Evolutionary conservation across 2,888 invertebrate species (phyloP).

Genomic region (Lasioglossum zephyrum): DNA sequence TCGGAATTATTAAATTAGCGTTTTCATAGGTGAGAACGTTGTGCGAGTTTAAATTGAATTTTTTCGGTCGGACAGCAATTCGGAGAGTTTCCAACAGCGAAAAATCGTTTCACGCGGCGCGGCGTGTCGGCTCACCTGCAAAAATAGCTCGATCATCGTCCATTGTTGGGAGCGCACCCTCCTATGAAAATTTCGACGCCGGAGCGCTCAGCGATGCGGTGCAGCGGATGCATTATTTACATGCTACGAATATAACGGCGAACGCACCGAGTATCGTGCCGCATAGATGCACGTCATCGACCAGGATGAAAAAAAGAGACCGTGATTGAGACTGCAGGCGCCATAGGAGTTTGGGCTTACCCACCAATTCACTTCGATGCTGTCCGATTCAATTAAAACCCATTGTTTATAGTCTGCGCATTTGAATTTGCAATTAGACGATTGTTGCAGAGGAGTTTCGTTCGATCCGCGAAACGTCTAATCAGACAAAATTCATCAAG

Average conservation of each 20-base stretch:
- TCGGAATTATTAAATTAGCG: background rate
- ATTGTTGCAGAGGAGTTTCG: background rate
- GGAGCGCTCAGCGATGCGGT: slow-evolving; percentile 50
- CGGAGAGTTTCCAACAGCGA: slow-evolving; percentile 45
- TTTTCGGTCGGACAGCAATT: slow-evolving; percentile 26
- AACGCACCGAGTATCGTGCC: slow-evolving; percentile 46
- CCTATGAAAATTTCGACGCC: slow-evolving; percentile 62
- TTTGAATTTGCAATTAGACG: slow-evolving; percentile 18
- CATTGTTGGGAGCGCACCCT: slow-evolving; percentile 60
- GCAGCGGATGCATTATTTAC: slow-evolving; percentile 63
- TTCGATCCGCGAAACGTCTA: background rate
- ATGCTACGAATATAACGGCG: slow-evolving; percentile 50
- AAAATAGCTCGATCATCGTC: slow-evolving; percentile 72
- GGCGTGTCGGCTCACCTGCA: slow-evolving; percentile 62
- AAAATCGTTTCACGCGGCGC: slow-evolving; percentile 50
- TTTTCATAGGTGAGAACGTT: background rate
- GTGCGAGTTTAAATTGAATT: slow-evolving; percentile 13
- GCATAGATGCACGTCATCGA: slow-evolving; percentile 71
- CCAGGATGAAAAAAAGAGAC: slow-evolving; percentile 40
- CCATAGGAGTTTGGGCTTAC: slow-evolving; percentile 25
- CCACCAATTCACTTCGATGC: slow-evolving; percentile 26
- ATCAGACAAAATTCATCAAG: background rate
- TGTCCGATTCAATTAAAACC: slow-evolving; percentile 39
- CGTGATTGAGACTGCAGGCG: slow-evolving; percentile 33
- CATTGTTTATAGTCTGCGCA: background rate